These are phyloP conservation scores for Nephrotoma guestfalica DNA, from an alignment of 2,888 invertebrate species.

Conservation along the genomic window DNA sequence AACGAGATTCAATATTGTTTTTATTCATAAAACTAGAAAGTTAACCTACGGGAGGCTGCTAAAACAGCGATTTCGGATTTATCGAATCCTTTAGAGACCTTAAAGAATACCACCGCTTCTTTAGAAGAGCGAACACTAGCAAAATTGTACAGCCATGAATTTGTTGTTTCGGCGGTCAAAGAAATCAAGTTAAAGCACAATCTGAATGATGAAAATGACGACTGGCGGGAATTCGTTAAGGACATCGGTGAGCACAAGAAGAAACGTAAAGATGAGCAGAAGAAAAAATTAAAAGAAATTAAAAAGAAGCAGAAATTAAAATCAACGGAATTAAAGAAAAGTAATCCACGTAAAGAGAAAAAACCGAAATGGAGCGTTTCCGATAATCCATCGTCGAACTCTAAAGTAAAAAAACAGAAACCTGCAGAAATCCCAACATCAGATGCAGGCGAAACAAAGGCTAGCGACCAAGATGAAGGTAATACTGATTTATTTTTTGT, in stretches of 20 bases:
- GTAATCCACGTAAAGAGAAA: not conserved
- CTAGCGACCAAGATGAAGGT: not conserved
- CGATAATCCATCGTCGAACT: not conserved
- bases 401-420: constrained; percentile 10
- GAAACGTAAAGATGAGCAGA: not conserved
- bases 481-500: constrained; percentile 25
- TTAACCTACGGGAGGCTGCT: not conserved
- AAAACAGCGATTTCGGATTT: not conserved
- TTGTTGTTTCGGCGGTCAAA: not conserved
- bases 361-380: constrained; percentile 13
- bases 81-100: not conserved
- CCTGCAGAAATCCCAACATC: not conserved
- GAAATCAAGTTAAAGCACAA: not conserved
- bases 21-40: not conserved
- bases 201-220: not conserved
- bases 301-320: not conserved
- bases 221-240: not conserved
- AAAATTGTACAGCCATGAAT: not conserved
- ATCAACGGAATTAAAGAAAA: not conserved
- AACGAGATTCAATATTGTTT: not conserved
- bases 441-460: constrained; percentile 12
- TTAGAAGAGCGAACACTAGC: not conserved
- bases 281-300: not conserved
- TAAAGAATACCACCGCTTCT: not conserved
- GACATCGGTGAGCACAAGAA: not conserved